A percentile compares a stretch with the other conserved stretches of the same genome.
Evolutionary conservation across 2,113 vertebrate species (phyloP).

Genomic region (Empidonax traillii): DNA sequence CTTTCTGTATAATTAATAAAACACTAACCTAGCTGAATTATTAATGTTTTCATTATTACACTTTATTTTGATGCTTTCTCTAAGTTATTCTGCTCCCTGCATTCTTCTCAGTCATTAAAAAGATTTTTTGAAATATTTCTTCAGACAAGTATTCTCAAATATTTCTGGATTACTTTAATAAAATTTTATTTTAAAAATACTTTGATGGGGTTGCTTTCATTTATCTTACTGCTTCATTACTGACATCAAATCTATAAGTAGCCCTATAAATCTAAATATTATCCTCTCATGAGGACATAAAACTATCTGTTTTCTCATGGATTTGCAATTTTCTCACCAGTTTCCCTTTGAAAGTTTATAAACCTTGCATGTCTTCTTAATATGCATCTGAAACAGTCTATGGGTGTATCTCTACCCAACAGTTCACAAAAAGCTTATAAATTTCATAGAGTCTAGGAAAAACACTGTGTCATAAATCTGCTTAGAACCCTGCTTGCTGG

Average conservation of each 20-base stretch:
- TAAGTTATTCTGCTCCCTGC: not conserved
- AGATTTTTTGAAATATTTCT: not conserved
- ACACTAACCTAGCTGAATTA: not conserved
- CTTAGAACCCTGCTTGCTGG: not conserved
- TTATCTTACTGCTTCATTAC: not conserved
- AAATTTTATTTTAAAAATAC: not conserved
- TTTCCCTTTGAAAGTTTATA: not conserved
- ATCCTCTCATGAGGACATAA: not conserved
- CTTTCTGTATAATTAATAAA: constrained; percentile 11
- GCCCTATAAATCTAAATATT: not conserved
- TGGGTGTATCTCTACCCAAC: not conserved
- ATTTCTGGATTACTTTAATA: not conserved
- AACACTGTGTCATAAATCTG: not conserved
- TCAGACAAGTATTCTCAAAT: not conserved
- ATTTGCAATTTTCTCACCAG: not conserved
- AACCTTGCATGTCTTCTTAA: not conserved
- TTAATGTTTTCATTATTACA: not conserved
- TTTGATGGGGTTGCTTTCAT: not conserved
- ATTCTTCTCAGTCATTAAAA: not conserved
- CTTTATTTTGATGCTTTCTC: not conserved
- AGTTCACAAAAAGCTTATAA: not conserved
- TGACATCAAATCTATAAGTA: not conserved
- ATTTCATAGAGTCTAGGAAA: not conserved
- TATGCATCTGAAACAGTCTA: not conserved
- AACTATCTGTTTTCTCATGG: not conserved